A percentile compares a stretch with the other conserved stretches of the same genome.
phyloP scores from a whole-genome alignment of 2,888 invertebrate genomes.

The Leptinotarsa juncta region DNA sequence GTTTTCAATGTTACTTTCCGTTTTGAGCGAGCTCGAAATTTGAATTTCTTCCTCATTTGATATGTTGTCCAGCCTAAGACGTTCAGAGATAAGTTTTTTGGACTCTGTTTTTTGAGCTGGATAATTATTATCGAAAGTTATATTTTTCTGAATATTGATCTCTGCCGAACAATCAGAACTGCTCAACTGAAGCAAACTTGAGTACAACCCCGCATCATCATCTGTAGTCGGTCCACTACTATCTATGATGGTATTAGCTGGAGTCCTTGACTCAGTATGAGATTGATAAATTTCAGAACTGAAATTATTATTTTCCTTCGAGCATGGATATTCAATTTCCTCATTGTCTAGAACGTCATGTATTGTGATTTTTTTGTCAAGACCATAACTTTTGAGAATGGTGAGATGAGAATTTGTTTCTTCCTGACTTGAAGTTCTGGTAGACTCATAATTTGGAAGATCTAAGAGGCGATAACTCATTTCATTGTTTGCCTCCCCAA shows the following conservation, averaged over 20 bases:
- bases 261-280: not conserved
- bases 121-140: not conserved
- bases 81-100: not conserved
- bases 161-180: not conserved
- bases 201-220: not conserved
- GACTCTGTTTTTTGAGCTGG: not conserved
- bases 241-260: not conserved
- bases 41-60: not conserved
- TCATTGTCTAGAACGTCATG: not conserved
- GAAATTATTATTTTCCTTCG: not conserved
- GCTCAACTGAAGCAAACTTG: not conserved
- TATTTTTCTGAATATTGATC: not conserved
- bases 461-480: slow-evolving; percentile 3
- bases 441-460: slow-evolving; percentile 1
- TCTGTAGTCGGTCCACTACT: not conserved
- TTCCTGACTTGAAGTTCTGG: not conserved
- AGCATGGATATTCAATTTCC: not conserved
- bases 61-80: not conserved
- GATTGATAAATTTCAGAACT: not conserved
- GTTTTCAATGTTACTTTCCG: not conserved
- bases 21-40: not conserved
- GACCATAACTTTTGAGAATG: not conserved
- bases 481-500: not conserved
- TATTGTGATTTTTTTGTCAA: not conserved
- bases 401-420: not conserved